These are phyloP conservation scores for Hemiprocne comata DNA, from an alignment of 2,113 vertebrate genomes.

Conservation along the genomic window DNA sequence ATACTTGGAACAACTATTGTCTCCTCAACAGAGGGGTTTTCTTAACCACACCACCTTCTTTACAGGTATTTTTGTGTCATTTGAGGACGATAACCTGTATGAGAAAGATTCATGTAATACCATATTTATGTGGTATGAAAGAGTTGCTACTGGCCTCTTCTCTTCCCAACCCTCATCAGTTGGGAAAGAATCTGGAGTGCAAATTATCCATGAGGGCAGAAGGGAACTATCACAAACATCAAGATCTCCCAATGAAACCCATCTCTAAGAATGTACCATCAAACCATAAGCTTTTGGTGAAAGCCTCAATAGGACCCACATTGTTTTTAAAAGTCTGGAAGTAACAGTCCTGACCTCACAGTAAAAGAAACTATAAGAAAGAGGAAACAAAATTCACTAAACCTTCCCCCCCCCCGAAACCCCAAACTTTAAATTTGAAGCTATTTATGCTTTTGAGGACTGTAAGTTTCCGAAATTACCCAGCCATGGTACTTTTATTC, in stretches of 20 bases:
- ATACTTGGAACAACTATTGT: neutral
- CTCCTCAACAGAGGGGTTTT: neutral
- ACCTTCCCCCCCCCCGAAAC: neutral
- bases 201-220: fast-evolving
- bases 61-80: neutral
- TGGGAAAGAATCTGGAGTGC: neutral
- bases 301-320: neutral
- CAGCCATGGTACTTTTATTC: fast-evolving
- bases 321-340: neutral
- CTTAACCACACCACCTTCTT: neutral
- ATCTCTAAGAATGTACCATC: too few species aligned
- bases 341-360: neutral
- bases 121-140: neutral
- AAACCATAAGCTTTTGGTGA: neutral
- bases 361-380: neutral
- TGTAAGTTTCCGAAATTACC: neutral
- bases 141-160: neutral
- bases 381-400: neutral
- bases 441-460: neutral
- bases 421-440: neutral
- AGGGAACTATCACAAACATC: neutral
- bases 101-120: neutral
- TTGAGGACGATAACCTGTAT: neutral
- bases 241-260: neutral
- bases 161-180: fast-evolving